These are phyloP conservation scores for Morpho achilles DNA, from an alignment of 2,888 invertebrate species.

Conservation along the genomic window DNA sequence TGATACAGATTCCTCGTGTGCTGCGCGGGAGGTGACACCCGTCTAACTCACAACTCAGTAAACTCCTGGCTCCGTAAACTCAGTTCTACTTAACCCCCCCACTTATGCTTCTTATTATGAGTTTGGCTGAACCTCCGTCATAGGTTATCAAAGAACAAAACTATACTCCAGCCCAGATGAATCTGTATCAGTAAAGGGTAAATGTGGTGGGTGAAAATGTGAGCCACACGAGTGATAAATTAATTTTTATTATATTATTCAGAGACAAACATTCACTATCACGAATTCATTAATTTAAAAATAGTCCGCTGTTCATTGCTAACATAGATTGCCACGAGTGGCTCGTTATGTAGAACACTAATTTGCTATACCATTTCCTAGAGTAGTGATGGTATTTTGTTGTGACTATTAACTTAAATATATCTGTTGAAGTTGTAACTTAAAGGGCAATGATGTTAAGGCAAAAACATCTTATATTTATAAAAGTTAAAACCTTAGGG, in stretches of 20 bases:
- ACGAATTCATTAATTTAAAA: slow-evolving; percentile 3
- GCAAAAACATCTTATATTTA: slow-evolving; percentile 30
- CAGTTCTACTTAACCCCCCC: neutral
- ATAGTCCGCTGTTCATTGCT: slow-evolving; percentile 19
- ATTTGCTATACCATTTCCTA: slow-evolving; percentile 26
- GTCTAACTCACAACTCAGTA: slow-evolving; percentile 4
- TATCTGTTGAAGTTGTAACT: slow-evolving; percentile 21
- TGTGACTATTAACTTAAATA: slow-evolving; percentile 16
- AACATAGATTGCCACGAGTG: slow-evolving; percentile 21
- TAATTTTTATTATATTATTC: neutral
- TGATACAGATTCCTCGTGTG: slow-evolving; percentile 34
- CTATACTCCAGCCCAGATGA: slow-evolving; percentile 3
- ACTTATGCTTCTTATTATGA: slow-evolving; percentile 5
- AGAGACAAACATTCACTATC: neutral
- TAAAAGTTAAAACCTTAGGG: slow-evolving; percentile 32
- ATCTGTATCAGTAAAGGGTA: slow-evolving; percentile 1
- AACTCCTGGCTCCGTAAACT: slow-evolving; percentile 6
- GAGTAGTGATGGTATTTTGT: slow-evolving; percentile 22
- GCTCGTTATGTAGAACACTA: slow-evolving; percentile 18
- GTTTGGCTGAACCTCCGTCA: slow-evolving; percentile 2
- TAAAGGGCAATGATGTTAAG: slow-evolving; percentile 22
- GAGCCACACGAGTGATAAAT: neutral
- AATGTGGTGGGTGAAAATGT: slow-evolving; percentile 1
- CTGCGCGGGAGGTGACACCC: slow-evolving; percentile 18
- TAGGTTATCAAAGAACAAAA: neutral